Percentiles rank a stretch among this genome's conserved stretches.
Conservation (phyloP, 2,797 vertebrate species). For the Lagorchestes hirsutus region DNA sequence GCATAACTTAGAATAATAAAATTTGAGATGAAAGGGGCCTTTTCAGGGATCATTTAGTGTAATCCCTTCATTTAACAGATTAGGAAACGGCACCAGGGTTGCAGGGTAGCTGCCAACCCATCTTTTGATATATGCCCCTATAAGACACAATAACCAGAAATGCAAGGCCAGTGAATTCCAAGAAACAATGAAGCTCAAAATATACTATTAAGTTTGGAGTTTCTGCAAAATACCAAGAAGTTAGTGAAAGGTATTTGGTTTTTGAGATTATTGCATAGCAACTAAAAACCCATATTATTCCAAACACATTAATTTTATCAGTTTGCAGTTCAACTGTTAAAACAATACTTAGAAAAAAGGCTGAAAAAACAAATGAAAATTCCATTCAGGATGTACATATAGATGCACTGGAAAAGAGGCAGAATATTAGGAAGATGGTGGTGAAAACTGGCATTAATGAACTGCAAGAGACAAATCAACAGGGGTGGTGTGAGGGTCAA, state of each 20-base stretch:
- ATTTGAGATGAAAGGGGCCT: conserved; percentile 18
- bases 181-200: neutral
- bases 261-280: conserved; percentile 37
- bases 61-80: neutral
- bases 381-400: neutral
- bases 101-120: neutral
- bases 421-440: neutral
- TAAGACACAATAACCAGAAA: conserved; percentile 28
- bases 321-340: conserved; percentile 4
- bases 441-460: neutral
- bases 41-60: neutral
- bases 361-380: conserved; percentile 1
- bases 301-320: conserved; percentile 13
- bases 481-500: neutral
- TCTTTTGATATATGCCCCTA: conserved; percentile 43
- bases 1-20: conserved; percentile 25
- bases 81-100: neutral
- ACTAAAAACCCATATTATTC: conserved; percentile 13
- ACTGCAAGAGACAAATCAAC: neutral
- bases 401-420: neutral
- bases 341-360: neutral
- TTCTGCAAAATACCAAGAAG: conserved; percentile 48
- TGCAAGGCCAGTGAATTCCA: neutral
- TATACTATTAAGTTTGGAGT: conserved; percentile 26
- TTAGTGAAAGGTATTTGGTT: neutral